Base-by-base conservation (phyloP, 1,140 invertebrate species). In the Drosophila biarmipes region DNA sequence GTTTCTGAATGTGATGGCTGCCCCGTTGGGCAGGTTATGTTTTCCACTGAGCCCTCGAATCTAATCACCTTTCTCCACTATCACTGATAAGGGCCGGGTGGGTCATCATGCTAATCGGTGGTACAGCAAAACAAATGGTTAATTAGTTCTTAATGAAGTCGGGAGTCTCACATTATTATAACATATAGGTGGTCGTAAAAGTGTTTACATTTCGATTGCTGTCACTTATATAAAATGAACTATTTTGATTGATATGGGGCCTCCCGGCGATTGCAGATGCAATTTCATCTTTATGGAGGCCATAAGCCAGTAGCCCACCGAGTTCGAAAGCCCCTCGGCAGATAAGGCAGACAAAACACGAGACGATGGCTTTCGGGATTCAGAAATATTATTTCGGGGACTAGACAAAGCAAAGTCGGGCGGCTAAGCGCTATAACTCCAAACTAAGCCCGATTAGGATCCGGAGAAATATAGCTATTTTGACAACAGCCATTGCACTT, bases 31-130 rank as follows among this genome's bases (percentile, higher is more conserved):
- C 55, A 66, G 63, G 69, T 78, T 68, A 63, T 56, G 58, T 42
- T 42, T 17, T 4, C 19, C 29, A 10, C 42, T 12, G 29, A 10
- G 31, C 24, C 21, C 19, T 19, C 63, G 15, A 71, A 69, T 71
- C 63, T 71, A 56, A 71, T 69, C 67, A 71, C 42, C 27, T 71
- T 67, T 67, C 63, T 35, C 64, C 64, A 40, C 27, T 27, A 45
- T 19, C 45, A 42, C 58, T 51, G 67, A 71, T 71, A 71, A 48
- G 37, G 10, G 49, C 63, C 10, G 10, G 10, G 24, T 66, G 72
- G 49, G 72, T 55, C 62, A 76, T 43, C 63, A 76, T 59, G 73
- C 14, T 76, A 76, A 77, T 77, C 73, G 54, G 49, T 43, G 8
- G 35, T 8, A 6, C 35, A 31, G 10, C 19, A 27, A 7, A 27